These are phyloP conservation scores for Dendroctonus ponderosae DNA, from an alignment of 1,140 invertebrate genomes.

Conservation along the genomic window DNA sequence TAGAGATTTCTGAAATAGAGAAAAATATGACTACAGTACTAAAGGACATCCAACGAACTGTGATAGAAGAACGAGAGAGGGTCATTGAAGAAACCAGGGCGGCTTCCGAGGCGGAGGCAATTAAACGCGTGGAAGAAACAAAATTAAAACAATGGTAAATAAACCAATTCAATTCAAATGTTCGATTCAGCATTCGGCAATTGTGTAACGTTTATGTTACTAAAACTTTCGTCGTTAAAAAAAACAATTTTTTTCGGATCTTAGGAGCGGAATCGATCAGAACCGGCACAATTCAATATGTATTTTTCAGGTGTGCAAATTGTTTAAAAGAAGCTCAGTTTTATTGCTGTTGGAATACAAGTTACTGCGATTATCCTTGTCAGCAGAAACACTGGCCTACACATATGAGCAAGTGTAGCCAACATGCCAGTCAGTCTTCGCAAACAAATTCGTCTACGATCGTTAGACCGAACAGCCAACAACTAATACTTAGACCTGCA, in stretches of 20 bases:
- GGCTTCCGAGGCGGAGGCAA: constrained; percentile 62
- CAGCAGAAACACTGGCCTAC: constrained; percentile 69
- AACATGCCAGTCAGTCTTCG: constrained; percentile 34
- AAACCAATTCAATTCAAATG: no score
- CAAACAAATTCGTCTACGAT: constrained; percentile 19
- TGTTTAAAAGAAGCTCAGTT: constrained; percentile 85
- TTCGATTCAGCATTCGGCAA: no score
- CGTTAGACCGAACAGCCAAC: constrained; percentile 25
- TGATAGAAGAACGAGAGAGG: constrained; percentile 66
- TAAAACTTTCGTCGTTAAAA: no score
- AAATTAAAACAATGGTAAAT: constrained; percentile 78
- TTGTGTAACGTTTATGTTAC: no score
- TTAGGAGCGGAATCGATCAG: no score
- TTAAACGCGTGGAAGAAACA: constrained; percentile 68
- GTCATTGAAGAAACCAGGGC: constrained; percentile 60
- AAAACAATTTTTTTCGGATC: no score
- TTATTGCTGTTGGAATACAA: constrained; percentile 94
- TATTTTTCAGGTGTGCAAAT: constrained; percentile 62
- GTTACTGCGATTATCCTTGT: constrained; percentile 86
- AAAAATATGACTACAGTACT: constrained; percentile 62
- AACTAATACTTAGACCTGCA: constrained; percentile 35
- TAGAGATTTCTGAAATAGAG: constrained; percentile 63
- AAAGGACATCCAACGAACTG: constrained; percentile 63
- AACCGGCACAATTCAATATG: no score
- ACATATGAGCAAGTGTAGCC: constrained; percentile 55